Conservation (phyloP, 2,797 vertebrate genomes). For the Pipistrellus kuhlii region DNA sequence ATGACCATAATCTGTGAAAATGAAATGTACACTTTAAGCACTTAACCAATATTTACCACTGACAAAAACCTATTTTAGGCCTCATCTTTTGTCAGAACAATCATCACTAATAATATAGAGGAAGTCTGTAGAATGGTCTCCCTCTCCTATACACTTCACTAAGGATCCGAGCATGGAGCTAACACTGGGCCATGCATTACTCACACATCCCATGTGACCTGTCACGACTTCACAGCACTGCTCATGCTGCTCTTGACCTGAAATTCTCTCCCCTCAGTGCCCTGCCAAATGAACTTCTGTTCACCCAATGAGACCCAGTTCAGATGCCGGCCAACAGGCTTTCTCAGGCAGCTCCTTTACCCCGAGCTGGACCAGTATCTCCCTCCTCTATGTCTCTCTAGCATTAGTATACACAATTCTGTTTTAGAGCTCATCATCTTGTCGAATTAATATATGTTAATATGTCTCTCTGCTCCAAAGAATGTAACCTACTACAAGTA, state of each 20-base stretch:
- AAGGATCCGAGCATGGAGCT: constrained; percentile 9
- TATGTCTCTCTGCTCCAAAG: background rate
- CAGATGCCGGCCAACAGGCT: background rate
- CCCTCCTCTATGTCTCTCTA: background rate
- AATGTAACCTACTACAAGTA: constrained; percentile 26
- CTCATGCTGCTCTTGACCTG: background rate
- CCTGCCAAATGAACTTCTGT: constrained; percentile 26
- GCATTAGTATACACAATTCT: background rate
- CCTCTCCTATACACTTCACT: background rate
- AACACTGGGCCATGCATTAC: background rate
- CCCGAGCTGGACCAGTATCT: background rate
- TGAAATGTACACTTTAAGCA: background rate
- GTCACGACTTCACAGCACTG: background rate
- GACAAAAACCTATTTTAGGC: background rate
- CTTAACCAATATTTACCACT: constrained; percentile 9
- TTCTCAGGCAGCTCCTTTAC: constrained; percentile 43
- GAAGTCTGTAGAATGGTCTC: background rate
- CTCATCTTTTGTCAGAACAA: constrained; percentile 47
- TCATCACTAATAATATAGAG: constrained; percentile 1
- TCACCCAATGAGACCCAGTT: background rate
- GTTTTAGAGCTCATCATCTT: constrained; percentile 40
- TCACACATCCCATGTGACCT: background rate
- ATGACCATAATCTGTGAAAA: background rate
- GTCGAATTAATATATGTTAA: background rate
- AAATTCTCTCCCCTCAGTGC: background rate